Percentiles rank a stretch among this genome's conserved stretches.
These are phyloP conservation scores for Tachypleus tridentatus DNA, from an alignment of 1,140 invertebrate genomes.

Conservation along the genomic window DNA sequence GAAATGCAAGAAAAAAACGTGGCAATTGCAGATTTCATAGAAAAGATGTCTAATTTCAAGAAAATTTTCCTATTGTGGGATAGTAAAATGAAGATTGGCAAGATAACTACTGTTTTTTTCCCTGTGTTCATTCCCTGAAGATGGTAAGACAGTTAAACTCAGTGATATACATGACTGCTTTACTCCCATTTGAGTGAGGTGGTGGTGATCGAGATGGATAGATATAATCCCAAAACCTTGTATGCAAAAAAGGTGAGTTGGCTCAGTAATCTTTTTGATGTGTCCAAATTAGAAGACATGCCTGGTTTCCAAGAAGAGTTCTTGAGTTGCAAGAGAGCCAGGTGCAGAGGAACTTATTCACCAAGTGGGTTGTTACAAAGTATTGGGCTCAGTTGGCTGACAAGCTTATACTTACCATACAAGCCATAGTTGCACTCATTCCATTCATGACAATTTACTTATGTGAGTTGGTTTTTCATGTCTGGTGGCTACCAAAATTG, in stretches of 20 bases:
- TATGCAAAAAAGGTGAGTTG: conserved; percentile 1
- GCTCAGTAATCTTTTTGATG: conserved; percentile 5
- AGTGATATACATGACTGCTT: neutral
- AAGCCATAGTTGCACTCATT: conserved; percentile 6
- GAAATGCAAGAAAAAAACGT: conserved; percentile 8
- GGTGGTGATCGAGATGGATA: neutral
- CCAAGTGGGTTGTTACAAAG: conserved; percentile 5
- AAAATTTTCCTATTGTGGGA: conserved; percentile 10
- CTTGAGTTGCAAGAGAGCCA: conserved; percentile 2
- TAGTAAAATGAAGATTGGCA: conserved; percentile 3
- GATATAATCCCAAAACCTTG: conserved; percentile 4
- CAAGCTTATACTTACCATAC: conserved; percentile 7
- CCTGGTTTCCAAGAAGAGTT: conserved; percentile 2
- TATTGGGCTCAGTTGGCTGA: neutral
- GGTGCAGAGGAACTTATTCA: neutral
- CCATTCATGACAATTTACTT: conserved; percentile 6
- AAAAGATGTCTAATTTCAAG: conserved; percentile 11
- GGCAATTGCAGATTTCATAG: conserved; percentile 7
- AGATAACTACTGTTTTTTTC: neutral
- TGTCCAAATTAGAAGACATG: conserved; percentile 6
- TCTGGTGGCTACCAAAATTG: conserved; percentile 29
- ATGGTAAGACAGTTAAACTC: conserved; percentile 6
- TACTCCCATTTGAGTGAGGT: conserved; percentile 4
- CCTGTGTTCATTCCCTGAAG: conserved; percentile 4
- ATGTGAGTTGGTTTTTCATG: conserved; percentile 7